Conservation (phyloP, 2,797 vertebrate genomes). For the Crocodylus rhombifer region DNA sequence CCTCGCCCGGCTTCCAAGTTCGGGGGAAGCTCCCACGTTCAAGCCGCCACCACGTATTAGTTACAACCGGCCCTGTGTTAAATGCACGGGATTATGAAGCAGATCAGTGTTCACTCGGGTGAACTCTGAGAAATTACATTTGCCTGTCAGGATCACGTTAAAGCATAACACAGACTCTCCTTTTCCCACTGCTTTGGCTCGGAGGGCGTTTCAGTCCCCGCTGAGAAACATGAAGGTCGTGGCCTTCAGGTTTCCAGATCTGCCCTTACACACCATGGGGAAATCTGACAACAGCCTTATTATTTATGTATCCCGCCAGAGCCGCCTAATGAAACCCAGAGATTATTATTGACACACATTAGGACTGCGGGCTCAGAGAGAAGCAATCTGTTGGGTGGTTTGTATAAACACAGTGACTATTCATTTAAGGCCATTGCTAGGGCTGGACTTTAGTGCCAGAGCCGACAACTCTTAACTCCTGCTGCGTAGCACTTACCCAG, state of each 20-base stretch:
- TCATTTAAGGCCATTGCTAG: not conserved
- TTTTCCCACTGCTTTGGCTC: constrained; percentile 81
- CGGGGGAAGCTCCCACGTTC: not conserved
- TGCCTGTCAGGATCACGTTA: constrained; percentile 83
- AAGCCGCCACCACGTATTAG: not conserved
- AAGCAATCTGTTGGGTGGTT: constrained; percentile 1
- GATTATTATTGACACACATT: constrained; percentile 49
- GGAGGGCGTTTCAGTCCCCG: constrained; percentile 81
- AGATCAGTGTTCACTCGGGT: constrained; percentile 7
- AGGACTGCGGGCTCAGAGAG: constrained; percentile 30
- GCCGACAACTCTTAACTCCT: constrained; percentile 51
- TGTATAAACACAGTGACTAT: constrained; percentile 57
- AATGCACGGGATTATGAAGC: constrained; percentile 38
- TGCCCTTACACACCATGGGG: constrained; percentile 79
- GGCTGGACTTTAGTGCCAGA: not conserved
- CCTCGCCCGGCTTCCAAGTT: not conserved
- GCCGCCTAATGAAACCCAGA: constrained; percentile 78
- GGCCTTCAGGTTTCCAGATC: constrained; percentile 81
- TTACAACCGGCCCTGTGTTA: constrained; percentile 17
- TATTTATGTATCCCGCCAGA: constrained; percentile 77
- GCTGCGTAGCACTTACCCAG: not conserved
- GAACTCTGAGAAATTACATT: constrained; percentile 78
- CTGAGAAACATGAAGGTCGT: constrained; percentile 85
- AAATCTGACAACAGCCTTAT: constrained; percentile 79
- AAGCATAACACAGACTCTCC: constrained; percentile 87